Percentiles rank a stretch among this genome's conserved stretches.
These are phyloP conservation scores for Philonicus albiceps DNA, from an alignment of 2,888 invertebrate genomes.

Conservation along the genomic window DNA sequence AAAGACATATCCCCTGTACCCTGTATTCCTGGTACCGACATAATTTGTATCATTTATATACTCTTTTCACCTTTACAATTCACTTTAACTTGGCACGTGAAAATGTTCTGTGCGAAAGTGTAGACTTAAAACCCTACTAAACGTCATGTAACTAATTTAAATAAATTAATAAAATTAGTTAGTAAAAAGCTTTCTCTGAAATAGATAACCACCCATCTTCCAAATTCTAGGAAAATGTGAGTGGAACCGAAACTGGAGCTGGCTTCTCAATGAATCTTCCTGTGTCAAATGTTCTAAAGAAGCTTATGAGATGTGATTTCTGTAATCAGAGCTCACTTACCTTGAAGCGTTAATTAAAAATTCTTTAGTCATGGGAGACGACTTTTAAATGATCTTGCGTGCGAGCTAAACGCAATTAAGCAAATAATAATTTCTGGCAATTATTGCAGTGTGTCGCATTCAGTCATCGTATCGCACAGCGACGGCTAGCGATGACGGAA, in stretches of 20 bases:
- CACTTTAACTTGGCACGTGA: not conserved
- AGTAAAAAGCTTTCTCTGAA: not conserved
- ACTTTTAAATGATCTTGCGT: not conserved
- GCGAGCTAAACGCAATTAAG: slow-evolving; percentile 8
- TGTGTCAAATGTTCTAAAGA: not conserved
- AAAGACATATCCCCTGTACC: not conserved
- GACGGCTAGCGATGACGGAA: not conserved
- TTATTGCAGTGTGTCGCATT: not conserved
- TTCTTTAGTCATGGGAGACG: not conserved
- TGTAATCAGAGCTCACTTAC: not conserved
- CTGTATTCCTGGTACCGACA: not conserved
- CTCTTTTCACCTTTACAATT: not conserved
- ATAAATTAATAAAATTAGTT: not conserved
- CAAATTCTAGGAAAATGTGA: no score
- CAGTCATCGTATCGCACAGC: not conserved
- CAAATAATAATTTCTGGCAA: not conserved
- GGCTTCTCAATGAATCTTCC: not conserved
- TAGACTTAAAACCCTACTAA: not conserved
- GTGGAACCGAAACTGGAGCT: not conserved
- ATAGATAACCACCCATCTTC: not conserved
- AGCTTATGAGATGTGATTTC: not conserved
- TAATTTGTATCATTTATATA: not conserved
- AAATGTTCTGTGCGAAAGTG: not conserved
- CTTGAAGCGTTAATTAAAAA: not conserved
- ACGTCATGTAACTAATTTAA: not conserved